Evolutionary conservation across 1,140 invertebrate species (phyloP), one percentile per base, ranked within the genome.

Genomic region (Coboldia fuscipes): DNA sequence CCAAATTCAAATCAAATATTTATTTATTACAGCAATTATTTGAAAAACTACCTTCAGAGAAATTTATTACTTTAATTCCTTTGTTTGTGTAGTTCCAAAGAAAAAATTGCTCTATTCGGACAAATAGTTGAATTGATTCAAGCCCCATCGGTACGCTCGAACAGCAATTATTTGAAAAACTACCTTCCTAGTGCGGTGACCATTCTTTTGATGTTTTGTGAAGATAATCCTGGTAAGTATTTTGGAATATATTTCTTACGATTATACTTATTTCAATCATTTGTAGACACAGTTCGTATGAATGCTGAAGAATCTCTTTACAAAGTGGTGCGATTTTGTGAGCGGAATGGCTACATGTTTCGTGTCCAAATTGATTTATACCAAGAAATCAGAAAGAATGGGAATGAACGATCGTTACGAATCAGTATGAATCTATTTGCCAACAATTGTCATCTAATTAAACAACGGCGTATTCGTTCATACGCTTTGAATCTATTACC

Each of bases 271-370:
- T 5, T 5, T 27, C 12, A 10, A 27, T 12, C 10, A 4, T 10
- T 7, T 23, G 6, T 6, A 6, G 6, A 4, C 14, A 27, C 14
- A 55, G 66, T 82, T 16, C 57, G 78, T 31, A 75, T 78, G 56
- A 66, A 73, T 29, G 76, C 78, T 21, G 75, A 82, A 55, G 80
- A 84, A 56, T 77, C 73, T 47, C 57, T 85, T 0, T 82, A 81
- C 46, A 68, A 68, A 55, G 73, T 79, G 36, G 76, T 81, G 44
- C 68, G 75, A 55, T 73, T 77, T 51, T 46, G 51, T 37, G 50
- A 48, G 18, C 46, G 44, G 39, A 45, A 43, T n/a, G 65, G 64
- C 18, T 69, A 73, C 45, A 58, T 78, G 9, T 63, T 68, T 13
- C 70, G 77, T 44, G 61, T 85, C 32, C 69, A 78, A 43, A 68